A percentile compares a stretch with the other conserved stretches of the same genome.
Evolutionary conservation across 1,140 invertebrate genomes (phyloP).

Genomic region (Eulimnadia texana): DNA sequence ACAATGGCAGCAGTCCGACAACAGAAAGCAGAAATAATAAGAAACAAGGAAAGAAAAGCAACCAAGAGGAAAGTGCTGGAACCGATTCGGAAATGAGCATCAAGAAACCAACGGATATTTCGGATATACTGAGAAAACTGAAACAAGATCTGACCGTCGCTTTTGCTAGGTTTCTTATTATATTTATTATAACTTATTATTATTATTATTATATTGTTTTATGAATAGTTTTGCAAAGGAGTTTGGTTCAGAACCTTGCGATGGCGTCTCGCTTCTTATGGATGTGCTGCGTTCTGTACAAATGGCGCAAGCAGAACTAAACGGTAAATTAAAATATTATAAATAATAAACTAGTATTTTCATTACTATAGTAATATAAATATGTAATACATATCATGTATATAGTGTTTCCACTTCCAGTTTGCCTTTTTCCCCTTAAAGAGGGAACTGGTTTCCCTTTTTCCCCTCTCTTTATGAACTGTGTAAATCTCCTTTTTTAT

Average conservation of each 20-base stretch:
- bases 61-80: background rate
- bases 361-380: background rate
- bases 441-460: no score
- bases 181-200: background rate
- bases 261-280: slow-evolving; percentile 12
- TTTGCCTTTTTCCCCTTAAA: no score
- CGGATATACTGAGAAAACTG: slow-evolving; percentile 14
- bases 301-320: slow-evolving; percentile 9
- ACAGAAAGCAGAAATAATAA: background rate
- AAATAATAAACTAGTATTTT: background rate
- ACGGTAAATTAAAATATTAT: background rate
- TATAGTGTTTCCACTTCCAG: no score
- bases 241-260: slow-evolving; percentile 10
- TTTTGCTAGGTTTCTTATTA: slow-evolving; percentile 7
- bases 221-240: slow-evolving; percentile 13
- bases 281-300: slow-evolving; percentile 10
- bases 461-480: no score
- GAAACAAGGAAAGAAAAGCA: slow-evolving; percentile 1
- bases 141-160: slow-evolving; percentile 6
- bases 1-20: background rate
- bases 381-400: no score
- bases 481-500: no score
- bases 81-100: background rate
- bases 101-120: slow-evolving; percentile 5
- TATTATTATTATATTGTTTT: background rate